These are phyloP conservation scores for Istiophorus platypterus DNA, from an alignment of 2,113 vertebrate genomes.

Conservation along the genomic window DNA sequence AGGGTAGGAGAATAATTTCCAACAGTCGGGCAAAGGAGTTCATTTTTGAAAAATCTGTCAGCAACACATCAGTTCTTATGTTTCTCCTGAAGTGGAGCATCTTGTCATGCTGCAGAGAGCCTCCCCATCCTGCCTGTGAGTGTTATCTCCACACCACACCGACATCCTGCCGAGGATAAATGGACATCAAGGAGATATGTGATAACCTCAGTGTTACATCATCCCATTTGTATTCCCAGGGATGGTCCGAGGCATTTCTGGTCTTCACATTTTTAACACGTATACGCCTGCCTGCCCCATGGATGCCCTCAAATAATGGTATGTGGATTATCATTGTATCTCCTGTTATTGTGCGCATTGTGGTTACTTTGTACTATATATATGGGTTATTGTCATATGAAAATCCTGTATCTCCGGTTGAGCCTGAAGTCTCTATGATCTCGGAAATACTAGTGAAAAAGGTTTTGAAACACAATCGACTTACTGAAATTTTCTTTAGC, in stretches of 20 bases:
- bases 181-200: constrained; percentile 19
- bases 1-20: neutral
- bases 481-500: too few relatives aligned
- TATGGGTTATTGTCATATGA: neutral
- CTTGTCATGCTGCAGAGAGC: constrained; percentile 22
- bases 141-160: constrained; percentile 23
- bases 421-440: too few relatives aligned
- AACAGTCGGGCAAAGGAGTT: neutral
- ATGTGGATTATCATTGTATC: neutral
- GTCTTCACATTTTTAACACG: neutral
- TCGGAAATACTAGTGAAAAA: too few relatives aligned
- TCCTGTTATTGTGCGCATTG: neutral
- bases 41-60: constrained; percentile 31
- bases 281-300: neutral
- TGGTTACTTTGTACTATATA: too few relatives aligned
- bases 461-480: too few relatives aligned
- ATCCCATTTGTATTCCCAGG: constrained; percentile 10
- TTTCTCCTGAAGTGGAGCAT: constrained; percentile 19
- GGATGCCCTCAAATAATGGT: too few relatives aligned
- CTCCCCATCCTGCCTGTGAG: constrained; percentile 18
- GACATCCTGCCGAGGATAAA: constrained; percentile 30
- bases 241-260: neutral
- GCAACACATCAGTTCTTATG: constrained; percentile 22
- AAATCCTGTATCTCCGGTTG: neutral
- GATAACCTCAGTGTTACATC: constrained; percentile 20